Evolutionary conservation across 2,797 vertebrate genomes (phyloP).

Genomic region (Gymnothorax reevesii): DNA sequence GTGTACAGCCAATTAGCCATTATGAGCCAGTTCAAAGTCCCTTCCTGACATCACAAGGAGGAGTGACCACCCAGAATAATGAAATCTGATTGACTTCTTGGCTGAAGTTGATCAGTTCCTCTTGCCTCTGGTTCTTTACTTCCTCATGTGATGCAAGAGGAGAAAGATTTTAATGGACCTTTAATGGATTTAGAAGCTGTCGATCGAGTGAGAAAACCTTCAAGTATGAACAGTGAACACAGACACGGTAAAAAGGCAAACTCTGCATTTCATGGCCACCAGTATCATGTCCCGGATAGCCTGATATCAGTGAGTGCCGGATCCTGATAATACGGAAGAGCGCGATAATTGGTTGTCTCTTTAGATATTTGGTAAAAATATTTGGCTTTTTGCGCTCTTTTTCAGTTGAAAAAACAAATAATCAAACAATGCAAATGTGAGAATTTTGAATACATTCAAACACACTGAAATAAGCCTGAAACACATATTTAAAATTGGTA

Average conservation of each 20-base stretch:
- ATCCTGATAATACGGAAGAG: not conserved
- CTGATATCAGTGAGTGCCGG: not conserved
- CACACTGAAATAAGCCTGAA: too few species aligned
- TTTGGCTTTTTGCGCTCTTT: not conserved
- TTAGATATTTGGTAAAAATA: not conserved
- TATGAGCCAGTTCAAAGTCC: too few species aligned
- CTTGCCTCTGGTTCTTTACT: too few species aligned
- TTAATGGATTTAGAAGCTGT: not conserved
- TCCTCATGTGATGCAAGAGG: too few species aligned
- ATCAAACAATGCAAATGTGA: not conserved
- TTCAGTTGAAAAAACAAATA: not conserved
- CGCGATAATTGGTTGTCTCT: not conserved
- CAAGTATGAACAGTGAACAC: not conserved
- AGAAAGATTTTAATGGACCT: too few species aligned
- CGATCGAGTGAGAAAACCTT: not conserved
- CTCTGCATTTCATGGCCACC: not conserved
- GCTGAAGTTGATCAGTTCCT: too few species aligned
- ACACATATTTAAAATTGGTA: too few species aligned
- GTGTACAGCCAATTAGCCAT: too few species aligned
- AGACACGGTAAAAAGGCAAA: not conserved
- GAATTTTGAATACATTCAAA: too few species aligned
- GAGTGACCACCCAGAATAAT: too few species aligned
- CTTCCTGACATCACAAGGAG: too few species aligned
- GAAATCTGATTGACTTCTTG: too few species aligned
- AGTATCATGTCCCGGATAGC: not conserved